These are phyloP conservation scores for Hemichromis elongatus DNA, from an alignment of 2,113 vertebrate species.

Conservation along the genomic window DNA sequence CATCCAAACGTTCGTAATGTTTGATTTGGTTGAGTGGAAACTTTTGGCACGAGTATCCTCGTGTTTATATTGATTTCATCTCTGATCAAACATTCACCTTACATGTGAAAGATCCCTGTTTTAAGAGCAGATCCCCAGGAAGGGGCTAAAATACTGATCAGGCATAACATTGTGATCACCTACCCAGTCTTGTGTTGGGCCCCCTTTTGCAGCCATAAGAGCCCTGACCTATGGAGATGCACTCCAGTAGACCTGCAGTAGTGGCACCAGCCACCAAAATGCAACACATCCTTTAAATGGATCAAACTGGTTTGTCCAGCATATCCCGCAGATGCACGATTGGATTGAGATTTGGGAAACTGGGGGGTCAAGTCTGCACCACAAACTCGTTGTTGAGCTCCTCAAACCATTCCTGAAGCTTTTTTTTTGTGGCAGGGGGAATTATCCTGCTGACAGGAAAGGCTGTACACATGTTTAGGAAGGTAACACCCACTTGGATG, in stretches of 20 bases:
- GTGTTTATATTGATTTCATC: background rate
- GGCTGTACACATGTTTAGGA: rapidly evolving
- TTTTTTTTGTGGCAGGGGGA: background rate
- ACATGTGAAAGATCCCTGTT: background rate
- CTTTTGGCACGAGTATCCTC: too few species aligned
- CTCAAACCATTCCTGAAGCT: background rate
- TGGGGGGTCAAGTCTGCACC: background rate
- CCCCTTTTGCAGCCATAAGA: background rate
- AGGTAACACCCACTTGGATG: background rate
- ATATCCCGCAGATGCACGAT: background rate
- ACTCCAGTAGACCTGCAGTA: background rate
- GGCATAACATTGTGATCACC: background rate
- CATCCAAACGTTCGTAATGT: background rate
- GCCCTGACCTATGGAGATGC: background rate
- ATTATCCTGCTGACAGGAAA: background rate
- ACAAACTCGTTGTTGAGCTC: background rate
- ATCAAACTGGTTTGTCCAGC: background rate
- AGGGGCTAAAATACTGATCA: background rate
- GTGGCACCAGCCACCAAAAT: background rate
- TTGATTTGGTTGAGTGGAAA: rapidly evolving
- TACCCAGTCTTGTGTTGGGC: background rate
- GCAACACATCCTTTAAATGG: background rate
- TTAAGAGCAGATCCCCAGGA: too few species aligned
- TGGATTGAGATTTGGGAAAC: background rate
- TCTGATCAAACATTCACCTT: background rate